These are phyloP conservation scores for Blera fallax DNA, from an alignment of 2,888 invertebrate genomes.

Conservation along the genomic window DNA sequence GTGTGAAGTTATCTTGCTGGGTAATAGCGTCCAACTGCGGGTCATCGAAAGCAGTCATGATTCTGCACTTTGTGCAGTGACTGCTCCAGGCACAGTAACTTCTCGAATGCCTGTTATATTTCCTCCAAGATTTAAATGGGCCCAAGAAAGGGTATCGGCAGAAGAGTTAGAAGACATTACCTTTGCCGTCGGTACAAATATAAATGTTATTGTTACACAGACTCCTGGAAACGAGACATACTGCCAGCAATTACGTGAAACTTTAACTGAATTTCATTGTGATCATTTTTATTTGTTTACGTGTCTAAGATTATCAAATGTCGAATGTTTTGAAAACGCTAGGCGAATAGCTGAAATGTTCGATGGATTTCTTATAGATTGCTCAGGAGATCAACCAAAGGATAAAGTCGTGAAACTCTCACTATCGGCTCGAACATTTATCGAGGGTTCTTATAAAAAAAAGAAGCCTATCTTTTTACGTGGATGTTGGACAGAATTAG, in stretches of 20 bases:
- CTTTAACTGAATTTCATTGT: constrained; percentile 74
- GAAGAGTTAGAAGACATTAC: constrained; percentile 80
- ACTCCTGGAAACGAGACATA: constrained; percentile 74
- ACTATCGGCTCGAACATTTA: constrained; percentile 74
- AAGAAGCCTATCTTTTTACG: constrained; percentile 77
- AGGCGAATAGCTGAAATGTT: constrained; percentile 76
- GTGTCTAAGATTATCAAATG: constrained; percentile 75
- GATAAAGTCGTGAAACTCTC: constrained; percentile 73
- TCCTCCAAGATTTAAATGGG: constrained; percentile 74
- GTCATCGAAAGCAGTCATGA: constrained; percentile 64
- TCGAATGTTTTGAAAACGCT: constrained; percentile 73
- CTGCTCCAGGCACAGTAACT: constrained; percentile 74
- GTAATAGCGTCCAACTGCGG: constrained; percentile 75
- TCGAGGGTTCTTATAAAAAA: constrained; percentile 72
- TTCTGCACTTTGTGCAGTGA: constrained; percentile 75
- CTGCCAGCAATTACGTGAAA: constrained; percentile 73
- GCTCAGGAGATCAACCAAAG: background rate
- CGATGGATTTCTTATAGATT: constrained; percentile 77
- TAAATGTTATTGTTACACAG: constrained; percentile 76
- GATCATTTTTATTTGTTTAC: constrained; percentile 75
- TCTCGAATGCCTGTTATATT: constrained; percentile 77
- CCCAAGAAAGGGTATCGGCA: constrained; percentile 74
- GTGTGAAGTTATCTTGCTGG: constrained; percentile 78
- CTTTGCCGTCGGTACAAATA: constrained; percentile 77
- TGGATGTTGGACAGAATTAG: constrained; percentile 71